A percentile compares a stretch with the other conserved stretches of the same genome.
Evolutionary conservation across 2,888 invertebrate genomes (phyloP).

Genomic region (Pseudococcus jackbeardsleyi): DNA sequence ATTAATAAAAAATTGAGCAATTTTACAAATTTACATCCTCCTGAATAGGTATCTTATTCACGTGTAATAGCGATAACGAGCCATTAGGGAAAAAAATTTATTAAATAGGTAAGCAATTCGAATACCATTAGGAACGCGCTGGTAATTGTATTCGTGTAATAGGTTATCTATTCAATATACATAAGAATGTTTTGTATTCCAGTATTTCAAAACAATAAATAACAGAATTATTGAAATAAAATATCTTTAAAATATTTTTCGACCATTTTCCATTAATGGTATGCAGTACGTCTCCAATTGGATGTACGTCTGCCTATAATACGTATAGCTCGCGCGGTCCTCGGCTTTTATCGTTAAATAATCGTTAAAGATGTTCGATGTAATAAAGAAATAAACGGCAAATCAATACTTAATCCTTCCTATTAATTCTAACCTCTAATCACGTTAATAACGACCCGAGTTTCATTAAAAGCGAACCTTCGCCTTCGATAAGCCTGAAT

Average conservation of each 20-base stretch:
- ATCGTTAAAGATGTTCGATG: conserved; percentile 43
- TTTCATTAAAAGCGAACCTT: conserved; percentile 62
- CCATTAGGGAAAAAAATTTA: not conserved
- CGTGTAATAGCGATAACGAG: conserved; percentile 5
- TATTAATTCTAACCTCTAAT: conserved; percentile 64
- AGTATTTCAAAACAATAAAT: conserved; percentile 58
- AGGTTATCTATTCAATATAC: conserved; percentile 8
- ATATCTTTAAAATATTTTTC: conserved; percentile 38
- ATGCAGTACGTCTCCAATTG: not conserved
- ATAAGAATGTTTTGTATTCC: conserved; percentile 27
- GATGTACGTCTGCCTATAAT: not conserved
- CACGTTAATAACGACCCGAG: conserved; percentile 64
- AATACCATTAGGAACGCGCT: not conserved
- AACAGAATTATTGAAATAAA: conserved; percentile 63
- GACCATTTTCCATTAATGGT: conserved; percentile 30
- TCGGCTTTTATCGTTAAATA: conserved; percentile 25
- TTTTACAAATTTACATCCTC: not conserved
- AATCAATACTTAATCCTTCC: conserved; percentile 63
- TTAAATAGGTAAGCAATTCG: not conserved
- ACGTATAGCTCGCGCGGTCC: conserved; percentile 10
- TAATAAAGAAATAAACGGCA: conserved; percentile 65
- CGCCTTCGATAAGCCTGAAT: conserved; percentile 65
- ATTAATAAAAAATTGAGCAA: not conserved
- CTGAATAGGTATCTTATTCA: not conserved
- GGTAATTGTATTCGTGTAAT: not conserved